Evolutionary conservation across 2,888 invertebrate species (phyloP).

Genomic region (Macrophya alboannulata): DNA sequence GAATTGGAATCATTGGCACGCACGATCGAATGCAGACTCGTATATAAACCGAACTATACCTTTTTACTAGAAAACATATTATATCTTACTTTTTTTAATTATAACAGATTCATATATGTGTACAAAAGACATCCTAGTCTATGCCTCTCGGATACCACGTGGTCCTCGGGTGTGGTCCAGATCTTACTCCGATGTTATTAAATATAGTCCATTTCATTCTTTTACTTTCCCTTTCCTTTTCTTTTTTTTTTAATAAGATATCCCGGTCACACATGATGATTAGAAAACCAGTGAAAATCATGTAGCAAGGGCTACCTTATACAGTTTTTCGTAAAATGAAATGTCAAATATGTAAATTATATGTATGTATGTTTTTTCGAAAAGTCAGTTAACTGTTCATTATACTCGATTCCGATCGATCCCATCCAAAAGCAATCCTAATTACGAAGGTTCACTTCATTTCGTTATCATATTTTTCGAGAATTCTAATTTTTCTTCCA

Average conservation of each 20-base stretch:
- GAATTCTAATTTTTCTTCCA: neutral
- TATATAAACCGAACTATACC: neutral
- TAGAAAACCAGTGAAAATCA: neutral
- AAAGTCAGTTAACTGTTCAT: neutral
- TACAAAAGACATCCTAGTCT: neutral
- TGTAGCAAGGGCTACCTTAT: neutral
- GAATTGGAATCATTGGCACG: neutral
- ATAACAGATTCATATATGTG: neutral
- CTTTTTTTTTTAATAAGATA: neutral
- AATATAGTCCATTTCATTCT: neutral
- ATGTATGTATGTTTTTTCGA: neutral
- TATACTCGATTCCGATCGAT: neutral
- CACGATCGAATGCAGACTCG: neutral
- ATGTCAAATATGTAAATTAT: neutral
- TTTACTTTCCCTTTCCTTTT: neutral
- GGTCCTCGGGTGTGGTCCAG: slow-evolving; percentile 47
- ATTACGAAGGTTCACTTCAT: too few species aligned
- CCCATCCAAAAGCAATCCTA: neutral
- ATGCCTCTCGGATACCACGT: slow-evolving; percentile 38
- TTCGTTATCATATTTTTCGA: neutral
- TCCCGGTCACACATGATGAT: neutral
- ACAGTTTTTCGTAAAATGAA: neutral
- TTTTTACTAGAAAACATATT: neutral
- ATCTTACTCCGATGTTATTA: neutral
- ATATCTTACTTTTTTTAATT: neutral